phyloP scores from a whole-genome alignment of 2,888 invertebrate genomes.

The Gisinianus flammeolus region DNA sequence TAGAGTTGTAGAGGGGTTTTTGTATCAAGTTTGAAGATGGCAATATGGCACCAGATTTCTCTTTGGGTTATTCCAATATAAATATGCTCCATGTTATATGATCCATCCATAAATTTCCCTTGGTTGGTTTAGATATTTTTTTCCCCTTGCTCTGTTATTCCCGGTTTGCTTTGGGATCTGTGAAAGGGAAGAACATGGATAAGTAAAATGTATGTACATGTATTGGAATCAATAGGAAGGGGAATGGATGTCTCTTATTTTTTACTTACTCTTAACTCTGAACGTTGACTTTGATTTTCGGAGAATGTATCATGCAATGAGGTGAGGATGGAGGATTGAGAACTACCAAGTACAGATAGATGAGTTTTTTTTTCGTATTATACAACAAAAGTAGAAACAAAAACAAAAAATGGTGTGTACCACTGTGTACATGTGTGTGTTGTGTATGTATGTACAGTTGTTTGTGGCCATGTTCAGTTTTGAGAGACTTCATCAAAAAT shows the following conservation, averaged over 20 bases:
- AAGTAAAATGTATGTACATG: too few species aligned
- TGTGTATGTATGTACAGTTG: not conserved
- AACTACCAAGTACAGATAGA: not conserved
- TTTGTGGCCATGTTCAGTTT: constrained; percentile 9
- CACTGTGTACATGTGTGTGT: not conserved
- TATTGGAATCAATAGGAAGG: not conserved
- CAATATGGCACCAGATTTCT: too few species aligned
- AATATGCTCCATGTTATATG: not conserved
- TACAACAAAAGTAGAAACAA: not conserved
- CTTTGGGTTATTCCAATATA: too few species aligned
- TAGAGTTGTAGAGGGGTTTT: too few species aligned
- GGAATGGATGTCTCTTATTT: not conserved
- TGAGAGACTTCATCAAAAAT: constrained; percentile 1
- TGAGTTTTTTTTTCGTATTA: not conserved
- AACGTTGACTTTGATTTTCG: not conserved
- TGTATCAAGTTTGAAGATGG: too few species aligned
- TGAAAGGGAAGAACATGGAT: not conserved
- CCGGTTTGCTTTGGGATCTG: not conserved
- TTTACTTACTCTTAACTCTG: not conserved
- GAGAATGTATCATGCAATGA: not conserved
- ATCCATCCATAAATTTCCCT: not conserved
- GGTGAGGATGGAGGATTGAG: not conserved
- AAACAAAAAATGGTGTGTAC: not conserved
- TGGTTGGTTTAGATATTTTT: not conserved
- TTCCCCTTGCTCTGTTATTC: not conserved